Conservation (phyloP, 2,797 vertebrate genomes). For the Manis pentadactyla region DNA sequence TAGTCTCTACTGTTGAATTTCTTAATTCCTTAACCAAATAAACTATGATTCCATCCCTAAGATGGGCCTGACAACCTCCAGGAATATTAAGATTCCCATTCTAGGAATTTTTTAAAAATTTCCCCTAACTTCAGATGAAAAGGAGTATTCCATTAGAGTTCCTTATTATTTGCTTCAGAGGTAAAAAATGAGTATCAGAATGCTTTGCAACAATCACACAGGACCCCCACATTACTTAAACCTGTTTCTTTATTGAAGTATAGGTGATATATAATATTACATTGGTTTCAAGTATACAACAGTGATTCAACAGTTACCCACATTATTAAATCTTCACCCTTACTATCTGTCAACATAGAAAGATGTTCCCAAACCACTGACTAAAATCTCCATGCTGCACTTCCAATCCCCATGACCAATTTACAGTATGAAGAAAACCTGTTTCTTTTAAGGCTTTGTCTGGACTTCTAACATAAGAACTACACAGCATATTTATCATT, state of each 20-base stretch:
- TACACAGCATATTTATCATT: background rate
- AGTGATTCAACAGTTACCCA: too few species aligned
- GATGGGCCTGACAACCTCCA: background rate
- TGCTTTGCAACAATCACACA: background rate
- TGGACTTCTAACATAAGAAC: background rate
- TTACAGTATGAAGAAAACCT: background rate
- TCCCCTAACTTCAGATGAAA: background rate
- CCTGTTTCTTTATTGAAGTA: background rate
- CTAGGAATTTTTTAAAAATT: background rate
- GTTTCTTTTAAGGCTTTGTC: background rate
- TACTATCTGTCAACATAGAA: too few species aligned
- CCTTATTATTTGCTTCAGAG: background rate
- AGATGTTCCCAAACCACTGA: too few species aligned
- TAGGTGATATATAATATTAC: too few species aligned
- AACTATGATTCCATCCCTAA: background rate
- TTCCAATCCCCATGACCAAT: too few species aligned
- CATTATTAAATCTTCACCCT: too few species aligned
- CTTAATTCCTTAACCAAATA: background rate
- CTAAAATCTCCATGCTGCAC: too few species aligned
- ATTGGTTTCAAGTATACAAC: too few species aligned
- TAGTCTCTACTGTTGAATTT: background rate
- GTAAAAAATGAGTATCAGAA: background rate
- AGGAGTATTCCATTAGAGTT: background rate
- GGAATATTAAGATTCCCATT: background rate
- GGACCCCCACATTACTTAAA: background rate